Evolutionary conservation across 2,113 vertebrate species (phyloP).

Genomic region (Sander vitreus): DNA sequence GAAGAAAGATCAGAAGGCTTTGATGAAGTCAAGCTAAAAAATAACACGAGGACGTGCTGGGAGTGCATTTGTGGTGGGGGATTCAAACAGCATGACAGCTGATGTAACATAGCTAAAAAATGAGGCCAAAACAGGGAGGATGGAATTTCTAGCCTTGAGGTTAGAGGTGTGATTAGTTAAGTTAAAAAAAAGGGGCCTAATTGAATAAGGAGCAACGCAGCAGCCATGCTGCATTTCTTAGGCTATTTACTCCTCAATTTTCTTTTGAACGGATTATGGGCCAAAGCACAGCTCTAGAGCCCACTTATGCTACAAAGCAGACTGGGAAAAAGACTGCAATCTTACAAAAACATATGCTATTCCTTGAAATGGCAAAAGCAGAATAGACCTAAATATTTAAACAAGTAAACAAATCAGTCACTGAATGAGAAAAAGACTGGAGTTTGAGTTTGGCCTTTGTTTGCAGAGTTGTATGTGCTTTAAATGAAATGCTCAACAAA

Average conservation of each 20-base stretch:
- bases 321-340: conserved; percentile 52
- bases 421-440: not conserved
- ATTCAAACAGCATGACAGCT: conserved; percentile 52
- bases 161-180: conserved; percentile 53
- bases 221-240: conserved; percentile 53
- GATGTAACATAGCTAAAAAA: conserved; percentile 43
- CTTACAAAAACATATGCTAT: conserved; percentile 40
- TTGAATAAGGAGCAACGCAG: conserved; percentile 68
- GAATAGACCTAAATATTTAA: conserved; percentile 1
- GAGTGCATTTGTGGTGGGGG: conserved; percentile 19
- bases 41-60: not conserved
- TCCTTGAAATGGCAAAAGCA: conserved; percentile 22
- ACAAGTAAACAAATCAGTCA: conserved; percentile 17
- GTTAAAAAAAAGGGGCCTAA: too few relatives aligned
- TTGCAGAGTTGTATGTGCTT: not conserved
- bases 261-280: conserved; percentile 64
- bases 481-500: not conserved
- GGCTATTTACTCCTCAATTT: conserved; percentile 69
- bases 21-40: not conserved
- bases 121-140: conserved; percentile 14
- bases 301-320: conserved; percentile 54
- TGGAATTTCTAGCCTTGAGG: conserved; percentile 52
- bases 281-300: conserved; percentile 37
- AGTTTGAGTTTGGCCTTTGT: not conserved
- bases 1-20: conserved; percentile 5